Percentiles rank a stretch among this genome's conserved stretches.
Conservation (phyloP, 2,113 vertebrate species). For the Motacilla tschutschensis region DNA sequence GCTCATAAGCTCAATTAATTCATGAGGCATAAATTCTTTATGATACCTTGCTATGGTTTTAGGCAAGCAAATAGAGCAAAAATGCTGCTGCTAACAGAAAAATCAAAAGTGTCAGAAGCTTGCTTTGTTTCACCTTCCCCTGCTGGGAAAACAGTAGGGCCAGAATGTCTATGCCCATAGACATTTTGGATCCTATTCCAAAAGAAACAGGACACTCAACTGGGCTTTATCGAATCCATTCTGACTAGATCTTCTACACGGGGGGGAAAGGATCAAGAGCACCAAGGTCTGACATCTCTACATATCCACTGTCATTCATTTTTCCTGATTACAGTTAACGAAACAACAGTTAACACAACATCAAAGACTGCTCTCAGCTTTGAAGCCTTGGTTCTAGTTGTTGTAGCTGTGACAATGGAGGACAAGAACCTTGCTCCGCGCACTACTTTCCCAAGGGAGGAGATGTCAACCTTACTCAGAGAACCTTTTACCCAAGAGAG, state of each 20-base stretch:
- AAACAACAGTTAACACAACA: neutral
- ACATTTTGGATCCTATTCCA: neutral
- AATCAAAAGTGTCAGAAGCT: neutral
- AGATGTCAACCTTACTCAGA: neutral
- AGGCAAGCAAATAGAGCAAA: neutral
- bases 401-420: neutral
- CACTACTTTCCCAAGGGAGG: neutral
- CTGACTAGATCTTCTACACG: accelerated
- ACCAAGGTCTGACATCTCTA: neutral
- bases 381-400: neutral
- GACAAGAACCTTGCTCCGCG: neutral
- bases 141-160: neutral
- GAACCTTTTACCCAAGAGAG: neutral
- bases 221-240: neutral
- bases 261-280: neutral
- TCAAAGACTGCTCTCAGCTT: constrained; percentile 24
- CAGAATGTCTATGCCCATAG: neutral
- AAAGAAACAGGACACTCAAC: neutral
- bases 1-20: neutral
- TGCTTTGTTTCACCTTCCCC: neutral
- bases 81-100: neutral
- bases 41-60: neutral
- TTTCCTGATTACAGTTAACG: neutral
- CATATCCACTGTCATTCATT: neutral
- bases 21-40: neutral